Evolutionary conservation across 2,797 vertebrate genomes (phyloP), one percentile per base, ranked within the genome.

Genomic region (Eutrigla gurnardus): DNA sequence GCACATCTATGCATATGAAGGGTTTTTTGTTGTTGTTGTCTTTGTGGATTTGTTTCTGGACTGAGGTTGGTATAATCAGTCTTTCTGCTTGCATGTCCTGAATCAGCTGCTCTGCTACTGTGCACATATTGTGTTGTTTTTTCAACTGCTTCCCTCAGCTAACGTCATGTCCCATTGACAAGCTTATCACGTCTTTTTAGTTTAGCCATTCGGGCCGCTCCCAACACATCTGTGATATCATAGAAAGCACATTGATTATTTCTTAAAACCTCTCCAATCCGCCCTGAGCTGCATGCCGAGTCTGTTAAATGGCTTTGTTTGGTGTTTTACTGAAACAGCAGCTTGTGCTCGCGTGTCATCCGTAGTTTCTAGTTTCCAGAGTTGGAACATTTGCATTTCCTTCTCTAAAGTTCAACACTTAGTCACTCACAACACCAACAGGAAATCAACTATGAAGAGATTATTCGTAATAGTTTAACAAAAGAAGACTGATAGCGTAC

Each of bases 21-120:
- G 1, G 15, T 14, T 36, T 64, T 1, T 25, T 25, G 25, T 10
- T 64, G 25, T 25, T 25, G 25, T 10, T 33, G 17, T 14, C 13
- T 43, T 47, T 49, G 25, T 43, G 32, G 45, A 4, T 53, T 53
- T 57, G 32, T 15, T 46, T 64, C 60, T 62, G 33, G 5, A 18
- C 10, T 12, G 35, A 50, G 35, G 62, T 11, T 15, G 42, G 40
- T 10, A 43, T 35, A 57, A 39, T 64, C 7, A 50, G 47, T n/a
- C 36, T 45, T 36, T 7, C n/a, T 65, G n/a, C 50, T 14, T 73
- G 55, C 47, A 18, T 66, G 58, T 65, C 42, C 46, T 14, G 9
- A 67, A 47, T 43, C 57, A 47, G 57, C 73, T 77, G 76, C 42
- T 62, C 40, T 32, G 46, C 49, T 45, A 1, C 49, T 65, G 53